Percentiles rank a stretch among this genome's conserved stretches.
Conservation (phyloP, 1,140 invertebrate species). For the Euborellia annulipes region DNA sequence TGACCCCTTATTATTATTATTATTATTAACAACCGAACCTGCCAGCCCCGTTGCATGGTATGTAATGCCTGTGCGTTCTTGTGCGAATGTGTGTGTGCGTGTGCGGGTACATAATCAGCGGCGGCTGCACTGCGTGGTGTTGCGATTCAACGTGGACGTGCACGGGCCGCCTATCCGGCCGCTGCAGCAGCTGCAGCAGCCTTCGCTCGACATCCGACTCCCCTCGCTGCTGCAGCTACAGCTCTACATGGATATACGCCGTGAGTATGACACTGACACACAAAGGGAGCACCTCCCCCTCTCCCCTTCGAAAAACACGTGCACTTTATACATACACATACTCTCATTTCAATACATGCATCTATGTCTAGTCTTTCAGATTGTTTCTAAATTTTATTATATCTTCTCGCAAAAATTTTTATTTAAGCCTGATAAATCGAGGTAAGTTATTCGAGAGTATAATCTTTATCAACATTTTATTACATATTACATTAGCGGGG, state of each 20-base stretch:
- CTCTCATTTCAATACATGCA: no score
- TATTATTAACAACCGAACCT: background rate
- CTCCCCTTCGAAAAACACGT: no score
- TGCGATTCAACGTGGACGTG: conserved; percentile 49
- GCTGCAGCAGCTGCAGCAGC: conserved; percentile 47
- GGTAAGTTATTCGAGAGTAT: no score
- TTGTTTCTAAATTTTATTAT: no score
- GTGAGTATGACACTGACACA: conserved; percentile 42
- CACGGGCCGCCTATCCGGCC: conserved; percentile 49
- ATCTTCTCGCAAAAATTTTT: no score
- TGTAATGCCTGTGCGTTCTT: conserved; percentile 4
- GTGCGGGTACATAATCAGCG: conserved; percentile 22
- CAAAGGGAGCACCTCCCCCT: conserved; percentile 16
- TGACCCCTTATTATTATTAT: background rate
- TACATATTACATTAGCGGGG: no score
- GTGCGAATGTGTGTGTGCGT: conserved; percentile 9
- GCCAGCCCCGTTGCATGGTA: background rate
- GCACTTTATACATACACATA: no score
- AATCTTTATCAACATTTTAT: no score
- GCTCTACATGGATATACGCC: conserved; percentile 65
- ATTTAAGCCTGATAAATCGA: no score
- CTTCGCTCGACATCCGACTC: conserved; percentile 51
- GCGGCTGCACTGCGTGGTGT: conserved; percentile 51
- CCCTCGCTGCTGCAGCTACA: conserved; percentile 46
- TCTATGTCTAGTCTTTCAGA: no score